These are phyloP conservation scores for Haliclystus octoradiatus DNA, from an alignment of 30 jellyfish, hydroid and myxozoan species.

Conservation along the genomic window DNA sequence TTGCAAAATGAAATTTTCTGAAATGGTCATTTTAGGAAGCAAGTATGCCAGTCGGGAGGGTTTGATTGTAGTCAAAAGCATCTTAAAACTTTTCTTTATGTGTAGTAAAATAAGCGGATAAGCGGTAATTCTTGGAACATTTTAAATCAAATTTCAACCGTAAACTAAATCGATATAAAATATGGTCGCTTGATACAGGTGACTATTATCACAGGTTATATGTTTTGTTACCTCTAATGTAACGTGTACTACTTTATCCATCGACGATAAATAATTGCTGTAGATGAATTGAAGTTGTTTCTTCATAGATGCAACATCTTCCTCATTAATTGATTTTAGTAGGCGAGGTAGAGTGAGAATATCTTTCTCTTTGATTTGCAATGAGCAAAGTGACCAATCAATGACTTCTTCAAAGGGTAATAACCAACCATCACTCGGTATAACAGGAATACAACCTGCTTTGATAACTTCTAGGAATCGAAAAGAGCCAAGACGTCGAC, in stretches of 20 bases:
- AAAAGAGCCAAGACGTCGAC: conserved; percentile 88
- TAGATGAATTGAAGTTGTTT: conserved; percentile 63
- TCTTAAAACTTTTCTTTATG: no score
- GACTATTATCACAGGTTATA: no score
- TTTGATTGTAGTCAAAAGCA: no score
- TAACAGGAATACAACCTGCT: conserved; percentile 92
- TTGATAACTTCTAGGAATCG: conserved; percentile 63
- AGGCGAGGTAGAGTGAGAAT: conserved; percentile 58
- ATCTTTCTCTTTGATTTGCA: conserved; percentile 43
- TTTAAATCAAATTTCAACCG: no score
- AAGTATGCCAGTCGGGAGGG: no score
- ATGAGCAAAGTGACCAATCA: conserved; percentile 75
- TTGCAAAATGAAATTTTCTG: no score
- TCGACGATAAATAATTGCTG: conserved; percentile 49
- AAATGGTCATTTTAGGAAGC: no score
- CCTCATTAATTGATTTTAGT: conserved; percentile 35
- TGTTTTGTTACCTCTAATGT: conserved; percentile 54
- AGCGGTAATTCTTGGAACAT: no score
- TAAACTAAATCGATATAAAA: no score
- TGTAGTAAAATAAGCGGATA: no score
- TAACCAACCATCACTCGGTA: conserved; percentile 87
- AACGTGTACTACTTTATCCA: conserved; percentile 45
- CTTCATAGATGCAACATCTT: conserved; percentile 44
- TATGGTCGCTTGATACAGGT: no score
- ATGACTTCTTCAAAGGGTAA: conserved; percentile 70